Evolutionary conservation across 2,113 vertebrate genomes (phyloP).

Genomic region (Neomonachus schauinslandi): DNA sequence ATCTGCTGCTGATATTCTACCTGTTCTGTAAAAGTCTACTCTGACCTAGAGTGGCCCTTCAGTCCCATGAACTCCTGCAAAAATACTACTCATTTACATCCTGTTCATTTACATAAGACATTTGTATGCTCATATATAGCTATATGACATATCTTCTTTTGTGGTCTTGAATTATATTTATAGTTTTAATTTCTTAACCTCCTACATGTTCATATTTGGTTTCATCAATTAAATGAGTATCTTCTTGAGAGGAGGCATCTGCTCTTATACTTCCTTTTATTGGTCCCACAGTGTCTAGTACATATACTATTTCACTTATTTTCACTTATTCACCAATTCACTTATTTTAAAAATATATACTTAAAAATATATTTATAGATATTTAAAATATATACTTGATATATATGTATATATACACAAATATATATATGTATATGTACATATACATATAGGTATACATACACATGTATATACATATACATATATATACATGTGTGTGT

Average conservation of each 20-base stretch:
- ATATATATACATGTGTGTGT: too few species aligned
- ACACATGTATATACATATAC: too few species aligned
- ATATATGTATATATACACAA: neutral
- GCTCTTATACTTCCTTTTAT: neutral
- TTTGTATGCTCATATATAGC: neutral
- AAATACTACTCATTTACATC: neutral
- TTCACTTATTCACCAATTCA: neutral
- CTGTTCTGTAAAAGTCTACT: neutral
- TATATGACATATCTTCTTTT: neutral
- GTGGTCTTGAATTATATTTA: neutral
- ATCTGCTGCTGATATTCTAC: neutral
- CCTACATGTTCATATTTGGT: neutral
- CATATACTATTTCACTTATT: neutral
- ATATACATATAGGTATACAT: too few species aligned
- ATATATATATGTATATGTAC: too few species aligned
- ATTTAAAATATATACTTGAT: too few species aligned
- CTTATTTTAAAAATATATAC: neutral
- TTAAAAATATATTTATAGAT: neutral
- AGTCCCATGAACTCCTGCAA: neutral
- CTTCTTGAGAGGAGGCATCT: neutral
- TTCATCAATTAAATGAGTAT: slow-evolving; percentile 16
- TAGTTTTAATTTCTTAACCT: neutral
- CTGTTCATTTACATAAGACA: neutral
- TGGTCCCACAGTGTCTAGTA: neutral
- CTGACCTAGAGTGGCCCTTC: neutral